A percentile compares a stretch with the other conserved stretches of the same genome.
These are phyloP conservation scores for Cyphomyrmex costatus DNA, from an alignment of 1,140 invertebrate species.

Conservation along the genomic window DNA sequence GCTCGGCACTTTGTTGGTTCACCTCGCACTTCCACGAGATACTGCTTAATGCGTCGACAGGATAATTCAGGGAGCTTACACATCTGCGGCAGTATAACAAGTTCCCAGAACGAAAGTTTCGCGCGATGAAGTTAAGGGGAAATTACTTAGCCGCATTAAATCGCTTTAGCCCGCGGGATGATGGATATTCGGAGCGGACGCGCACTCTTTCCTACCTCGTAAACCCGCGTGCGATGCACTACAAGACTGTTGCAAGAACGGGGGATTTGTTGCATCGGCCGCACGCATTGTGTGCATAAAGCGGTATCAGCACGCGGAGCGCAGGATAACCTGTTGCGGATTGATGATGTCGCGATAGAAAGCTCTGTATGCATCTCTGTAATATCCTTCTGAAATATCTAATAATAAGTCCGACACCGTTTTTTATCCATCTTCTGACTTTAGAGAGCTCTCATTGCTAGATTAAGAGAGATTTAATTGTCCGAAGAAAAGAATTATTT, in stretches of 20 bases:
- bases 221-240: background rate
- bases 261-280: slow-evolving; percentile 40
- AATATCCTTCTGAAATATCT: background rate
- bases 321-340: slow-evolving; percentile 54
- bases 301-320: slow-evolving; percentile 11
- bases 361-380: background rate
- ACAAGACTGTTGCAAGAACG: slow-evolving; percentile 20
- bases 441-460: background rate
- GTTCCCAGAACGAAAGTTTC: slow-evolving; percentile 57
- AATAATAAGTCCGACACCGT: background rate
- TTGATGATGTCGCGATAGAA: slow-evolving; percentile 29
- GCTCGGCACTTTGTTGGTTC: slow-evolving; percentile 54
- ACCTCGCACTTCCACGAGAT: slow-evolving; percentile 44
- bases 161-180: slow-evolving; percentile 54
- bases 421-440: background rate
- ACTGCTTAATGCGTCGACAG: slow-evolving; percentile 63
- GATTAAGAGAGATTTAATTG: background rate
- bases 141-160: slow-evolving; percentile 65
- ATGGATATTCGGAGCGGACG: slow-evolving; percentile 46
- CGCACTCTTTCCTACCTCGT: slow-evolving; percentile 48
- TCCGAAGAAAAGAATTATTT: background rate
- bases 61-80: slow-evolving; percentile 61
- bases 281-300: slow-evolving; percentile 59
- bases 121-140: slow-evolving; percentile 61
- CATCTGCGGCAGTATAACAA: slow-evolving; percentile 57